Base-by-base conservation (phyloP, 2,888 invertebrate species). In the Eudemis profundana region DNA sequence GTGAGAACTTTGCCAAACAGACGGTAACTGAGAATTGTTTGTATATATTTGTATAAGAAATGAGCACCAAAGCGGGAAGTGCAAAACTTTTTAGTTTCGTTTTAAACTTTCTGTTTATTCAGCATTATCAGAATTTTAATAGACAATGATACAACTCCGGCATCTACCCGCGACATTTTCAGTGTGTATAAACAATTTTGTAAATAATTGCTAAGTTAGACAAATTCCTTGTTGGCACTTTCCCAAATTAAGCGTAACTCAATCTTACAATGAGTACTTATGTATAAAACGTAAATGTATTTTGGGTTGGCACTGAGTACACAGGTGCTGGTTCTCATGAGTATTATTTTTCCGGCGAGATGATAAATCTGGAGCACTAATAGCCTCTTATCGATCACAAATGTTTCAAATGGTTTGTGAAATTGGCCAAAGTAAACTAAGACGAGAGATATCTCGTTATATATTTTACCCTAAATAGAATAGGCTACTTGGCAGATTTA, bases 1-100 rank as follows among this genome's bases (percentile, higher is more conserved):
- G 86, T 84, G 84, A 86, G 85, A 86, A 86, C 83, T 83, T 83
- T 77, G 78, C 81, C 81, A 82, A 85, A 83, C 83, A 82, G 80
- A 79, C 70, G 79, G 74, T 79, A 77, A 78, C 78, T 76, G 78
- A 73, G 84, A 82, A 87, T 86, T 84, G 84, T 87, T 86, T 81
- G 86, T 85, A 86, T 86, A 86, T 78, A 88, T 89, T 88, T 86
- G 86, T 85, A 79, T 87, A 84, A 84, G 85, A 85, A 87, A 88
- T 88, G 84, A 87, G 85, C 69, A 77, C 74, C 74, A 78, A 77
- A 82, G 81, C 78, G 81, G 81, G 81, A 85, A 85, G 76, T 76
- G 78, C 77, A 74, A 60, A 76, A 77, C 73, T 78, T 82, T 81
- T 81, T 78, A 77, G 72, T 75, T 83, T 81, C 74, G 69, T 70